Conservation (phyloP, 2,113 vertebrate genomes). For the Origma solitaria region DNA sequence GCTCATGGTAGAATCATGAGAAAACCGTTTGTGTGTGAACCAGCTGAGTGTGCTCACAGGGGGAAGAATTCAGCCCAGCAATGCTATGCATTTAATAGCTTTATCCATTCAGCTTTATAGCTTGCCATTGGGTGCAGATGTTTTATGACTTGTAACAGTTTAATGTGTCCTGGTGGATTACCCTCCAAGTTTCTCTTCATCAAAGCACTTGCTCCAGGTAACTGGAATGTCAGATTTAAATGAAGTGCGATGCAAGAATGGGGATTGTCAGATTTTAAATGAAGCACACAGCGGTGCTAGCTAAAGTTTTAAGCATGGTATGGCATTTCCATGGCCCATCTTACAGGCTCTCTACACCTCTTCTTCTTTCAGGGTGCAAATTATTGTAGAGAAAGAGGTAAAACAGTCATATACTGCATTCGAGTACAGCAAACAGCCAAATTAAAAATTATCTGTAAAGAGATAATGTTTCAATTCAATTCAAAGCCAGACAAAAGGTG, state of each 20-base stretch:
- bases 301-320: slow-evolving; percentile 24
- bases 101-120: slow-evolving; percentile 66
- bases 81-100: slow-evolving; percentile 45
- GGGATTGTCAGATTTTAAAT: slow-evolving; percentile 48
- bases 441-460: background rate
- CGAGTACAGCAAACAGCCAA: background rate
- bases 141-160: slow-evolving; percentile 69
- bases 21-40: slow-evolving; percentile 2
- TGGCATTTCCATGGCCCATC: slow-evolving; percentile 20
- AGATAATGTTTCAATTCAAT: background rate
- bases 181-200: slow-evolving; percentile 53
- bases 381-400: background rate
- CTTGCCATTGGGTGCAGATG: slow-evolving; percentile 53
- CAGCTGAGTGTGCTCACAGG: slow-evolving; percentile 18
- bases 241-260: slow-evolving; percentile 11
- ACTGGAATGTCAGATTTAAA: slow-evolving; percentile 59
- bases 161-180: slow-evolving; percentile 65
- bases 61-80: slow-evolving; percentile 34
- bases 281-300: background rate
- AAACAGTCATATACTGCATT: background rate
- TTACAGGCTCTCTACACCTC: background rate
- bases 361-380: background rate
- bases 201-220: slow-evolving; percentile 47
- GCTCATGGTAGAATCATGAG: background rate
- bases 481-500: background rate